phyloP scores from a whole-genome alignment of 2,113 vertebrate species.

The Nipponia nippon region DNA sequence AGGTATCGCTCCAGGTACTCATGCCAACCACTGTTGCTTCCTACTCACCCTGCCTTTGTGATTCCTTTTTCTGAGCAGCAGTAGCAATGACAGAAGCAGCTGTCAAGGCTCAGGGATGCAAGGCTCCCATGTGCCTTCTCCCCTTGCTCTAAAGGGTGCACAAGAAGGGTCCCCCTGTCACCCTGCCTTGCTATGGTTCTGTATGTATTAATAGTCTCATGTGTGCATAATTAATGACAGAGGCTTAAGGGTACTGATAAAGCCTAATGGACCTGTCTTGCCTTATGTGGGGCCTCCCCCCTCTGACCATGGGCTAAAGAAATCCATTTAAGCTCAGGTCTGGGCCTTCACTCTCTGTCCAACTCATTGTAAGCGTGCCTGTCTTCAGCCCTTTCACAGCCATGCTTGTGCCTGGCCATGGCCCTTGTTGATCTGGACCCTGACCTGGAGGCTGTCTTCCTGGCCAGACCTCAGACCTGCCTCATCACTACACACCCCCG shows the following conservation, averaged over 20 bases:
- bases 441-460: neutral
- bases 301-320: neutral
- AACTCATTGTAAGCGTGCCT: neutral
- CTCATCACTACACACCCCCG: neutral
- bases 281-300: neutral
- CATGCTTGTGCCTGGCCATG: neutral
- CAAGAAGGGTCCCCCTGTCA: neutral
- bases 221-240: neutral
- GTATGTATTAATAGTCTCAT: neutral
- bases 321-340: neutral
- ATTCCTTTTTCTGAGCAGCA: neutral
- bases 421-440: neutral
- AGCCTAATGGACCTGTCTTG: neutral
- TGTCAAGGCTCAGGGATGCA: neutral
- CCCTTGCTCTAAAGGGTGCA: neutral
- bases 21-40: neutral
- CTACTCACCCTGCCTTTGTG: neutral
- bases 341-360: neutral
- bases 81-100: neutral
- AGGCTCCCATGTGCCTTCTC: neutral
- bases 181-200: neutral
- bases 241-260: neutral
- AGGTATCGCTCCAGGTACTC: neutral
- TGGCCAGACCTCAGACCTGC: neutral
- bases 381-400: neutral